phyloP scores from a whole-genome alignment of 2,888 invertebrate species.

The Drepana falcataria region DNA sequence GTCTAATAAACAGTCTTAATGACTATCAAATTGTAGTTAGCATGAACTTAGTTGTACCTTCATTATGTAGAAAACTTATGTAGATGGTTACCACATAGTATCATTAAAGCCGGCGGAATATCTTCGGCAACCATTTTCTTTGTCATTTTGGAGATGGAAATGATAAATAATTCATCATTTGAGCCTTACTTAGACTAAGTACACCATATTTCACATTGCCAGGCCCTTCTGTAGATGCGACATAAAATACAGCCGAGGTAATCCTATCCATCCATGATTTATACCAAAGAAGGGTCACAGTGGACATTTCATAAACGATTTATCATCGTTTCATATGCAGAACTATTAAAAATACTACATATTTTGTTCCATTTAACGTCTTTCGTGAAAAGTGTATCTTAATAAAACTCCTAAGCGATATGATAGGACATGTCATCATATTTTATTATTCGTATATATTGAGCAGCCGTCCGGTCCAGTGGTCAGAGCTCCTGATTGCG shows the following conservation, averaged over 20 bases:
- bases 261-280: conserved; percentile 75
- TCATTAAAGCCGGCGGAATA: conserved; percentile 25
- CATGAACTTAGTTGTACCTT: too few species aligned
- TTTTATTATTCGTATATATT: too few species aligned
- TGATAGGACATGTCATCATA: too few species aligned
- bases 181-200: conserved; percentile 72
- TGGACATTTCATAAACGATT: conserved; percentile 64
- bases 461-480: too few species aligned
- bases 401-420: too few species aligned
- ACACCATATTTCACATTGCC: conserved; percentile 67
- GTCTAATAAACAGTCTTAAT: too few species aligned
- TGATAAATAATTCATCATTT: conserved; percentile 73
- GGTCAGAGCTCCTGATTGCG: too few species aligned
- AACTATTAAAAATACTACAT: conserved; percentile 38
- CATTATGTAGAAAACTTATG: too few species aligned
- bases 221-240: conserved; percentile 67
- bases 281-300: conserved; percentile 67
- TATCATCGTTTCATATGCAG: conserved; percentile 52
- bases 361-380: conserved; percentile 6
- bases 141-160: conserved; percentile 54
- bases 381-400: conserved; percentile 7
- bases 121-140: conserved; percentile 45
- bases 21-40: too few species aligned
- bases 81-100: conserved; percentile 5
- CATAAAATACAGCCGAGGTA: conserved; percentile 72